Conservation (phyloP, 2,888 invertebrate genomes). For the Seira ritae region DNA sequence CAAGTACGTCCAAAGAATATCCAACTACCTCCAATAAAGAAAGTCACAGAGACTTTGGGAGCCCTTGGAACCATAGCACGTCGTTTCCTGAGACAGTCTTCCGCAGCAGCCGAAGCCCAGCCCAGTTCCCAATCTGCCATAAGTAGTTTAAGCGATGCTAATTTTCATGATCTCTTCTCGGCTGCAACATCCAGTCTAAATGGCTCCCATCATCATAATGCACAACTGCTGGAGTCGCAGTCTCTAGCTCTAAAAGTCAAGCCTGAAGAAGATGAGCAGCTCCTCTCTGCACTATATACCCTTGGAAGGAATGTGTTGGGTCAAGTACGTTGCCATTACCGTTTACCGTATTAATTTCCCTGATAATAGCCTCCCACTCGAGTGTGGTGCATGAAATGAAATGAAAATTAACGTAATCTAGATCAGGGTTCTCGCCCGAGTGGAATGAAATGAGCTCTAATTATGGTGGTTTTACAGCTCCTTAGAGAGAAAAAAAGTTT, state of each 20-base stretch:
- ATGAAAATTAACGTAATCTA: no score
- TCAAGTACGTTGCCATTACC: slow-evolving; percentile 67
- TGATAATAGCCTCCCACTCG: neutral
- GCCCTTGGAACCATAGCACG: slow-evolving; percentile 91
- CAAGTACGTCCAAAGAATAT: slow-evolving; percentile 61
- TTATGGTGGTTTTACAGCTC: no score
- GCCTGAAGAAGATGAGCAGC: slow-evolving; percentile 77
- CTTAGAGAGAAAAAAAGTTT: no score
- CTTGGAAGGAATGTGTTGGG: slow-evolving; percentile 88
- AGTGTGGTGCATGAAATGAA: neutral
- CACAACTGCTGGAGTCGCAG: slow-evolving; percentile 21
- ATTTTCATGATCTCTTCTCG: slow-evolving; percentile 48
- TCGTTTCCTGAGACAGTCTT: slow-evolving; percentile 88
- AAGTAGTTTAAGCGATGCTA: neutral
- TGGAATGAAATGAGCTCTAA: no score
- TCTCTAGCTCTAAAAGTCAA: slow-evolving; percentile 59
- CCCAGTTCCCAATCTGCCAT: neutral
- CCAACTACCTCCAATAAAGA: slow-evolving; percentile 70
- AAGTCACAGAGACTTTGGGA: slow-evolving; percentile 80
- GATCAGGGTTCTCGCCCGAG: no score
- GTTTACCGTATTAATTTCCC: neutral
- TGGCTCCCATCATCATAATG: neutral
- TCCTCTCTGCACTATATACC: slow-evolving; percentile 86
- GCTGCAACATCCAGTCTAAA: slow-evolving; percentile 36
- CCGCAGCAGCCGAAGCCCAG: slow-evolving; percentile 72